Base-by-base conservation (phyloP, 2,888 invertebrate genomes). In the Brenthis ino region DNA sequence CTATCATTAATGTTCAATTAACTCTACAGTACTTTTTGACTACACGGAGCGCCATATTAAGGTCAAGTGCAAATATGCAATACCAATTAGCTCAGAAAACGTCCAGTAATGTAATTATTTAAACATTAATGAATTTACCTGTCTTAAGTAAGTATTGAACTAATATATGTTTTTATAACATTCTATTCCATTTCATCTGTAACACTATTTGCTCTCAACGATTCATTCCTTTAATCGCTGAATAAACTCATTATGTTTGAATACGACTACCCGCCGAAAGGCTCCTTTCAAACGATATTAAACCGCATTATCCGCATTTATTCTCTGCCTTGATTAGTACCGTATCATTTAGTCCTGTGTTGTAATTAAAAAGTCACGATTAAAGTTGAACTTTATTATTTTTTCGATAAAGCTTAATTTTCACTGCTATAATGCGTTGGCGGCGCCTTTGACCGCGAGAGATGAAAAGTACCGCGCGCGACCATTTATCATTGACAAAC, bases 401-500 rank as follows among this genome's bases (percentile, higher is more conserved):
- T 16, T 20, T 0, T 6, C 65, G 28, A 58, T 82, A 82, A 66
- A 78, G 85, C 81, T 76, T 70, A 79, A 73, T 80, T 74, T 88
- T 54, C 76, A 61, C 57, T 76, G 77, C 65, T 61, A 6, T 37
- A 53, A 64, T 68, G 64, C 37, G 65, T 58, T 61, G 82, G 86
- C 93, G 93, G 93, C 84, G 85, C 86, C 87, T 93, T 92, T 92
- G 91, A 88, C 81, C 79, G 79, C 74, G 78, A 72, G 85, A 91
- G 93, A 93, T 93, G 91, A 93, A 92, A 92, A 88, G 89, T 83
- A 76, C 92, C 91, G 92, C 88, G 80, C 85, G 84, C 85, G 82
- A 85, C 90, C 91, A 93, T 93, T 93, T 92, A 93, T 93, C 93
- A 93, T 92, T 91, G 91, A 91, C 92, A 93, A 91, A 91, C 85